A percentile compares a stretch with the other conserved stretches of the same genome.
phyloP scores from a whole-genome alignment of 2,888 invertebrate genomes.

The Coleophora flavipennella region DNA sequence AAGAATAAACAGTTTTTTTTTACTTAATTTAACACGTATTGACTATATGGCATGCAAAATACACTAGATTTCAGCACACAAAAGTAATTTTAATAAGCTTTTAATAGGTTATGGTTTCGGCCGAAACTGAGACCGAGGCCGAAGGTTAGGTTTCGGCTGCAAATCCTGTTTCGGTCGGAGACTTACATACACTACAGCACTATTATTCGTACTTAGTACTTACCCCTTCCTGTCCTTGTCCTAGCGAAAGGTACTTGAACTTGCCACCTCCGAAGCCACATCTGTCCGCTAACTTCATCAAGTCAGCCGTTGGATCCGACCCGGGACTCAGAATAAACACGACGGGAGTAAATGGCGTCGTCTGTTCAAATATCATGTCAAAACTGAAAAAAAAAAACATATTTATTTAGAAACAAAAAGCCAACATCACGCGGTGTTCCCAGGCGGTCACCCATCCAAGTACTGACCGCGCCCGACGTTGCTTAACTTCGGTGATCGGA shows the following conservation, averaged over 20 bases:
- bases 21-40: too few species aligned
- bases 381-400: conserved; percentile 69
- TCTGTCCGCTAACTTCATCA: conserved; percentile 84
- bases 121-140: too few species aligned
- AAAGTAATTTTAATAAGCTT: too few species aligned
- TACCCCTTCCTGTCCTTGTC: conserved; percentile 93
- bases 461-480: conserved; percentile 46
- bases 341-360: conserved; percentile 86
- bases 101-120: too few species aligned
- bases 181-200: too few species aligned
- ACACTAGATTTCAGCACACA: too few species aligned
- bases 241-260: conserved; percentile 91
- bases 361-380: conserved; percentile 88
- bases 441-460: conserved; percentile 45
- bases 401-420: too few species aligned
- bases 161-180: too few species aligned
- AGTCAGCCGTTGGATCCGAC: conserved; percentile 91
- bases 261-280: conserved; percentile 80
- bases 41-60: too few species aligned
- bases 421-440: conserved; percentile 35
- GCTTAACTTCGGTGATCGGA: conserved; percentile 63
- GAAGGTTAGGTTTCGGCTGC: too few species aligned
- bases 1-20: too few species aligned
- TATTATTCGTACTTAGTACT: too few species aligned
- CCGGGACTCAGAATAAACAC: conserved; percentile 96